These are phyloP conservation scores for Sympetrum striolatum DNA, from an alignment of 2,888 invertebrate species.

Conservation along the genomic window DNA sequence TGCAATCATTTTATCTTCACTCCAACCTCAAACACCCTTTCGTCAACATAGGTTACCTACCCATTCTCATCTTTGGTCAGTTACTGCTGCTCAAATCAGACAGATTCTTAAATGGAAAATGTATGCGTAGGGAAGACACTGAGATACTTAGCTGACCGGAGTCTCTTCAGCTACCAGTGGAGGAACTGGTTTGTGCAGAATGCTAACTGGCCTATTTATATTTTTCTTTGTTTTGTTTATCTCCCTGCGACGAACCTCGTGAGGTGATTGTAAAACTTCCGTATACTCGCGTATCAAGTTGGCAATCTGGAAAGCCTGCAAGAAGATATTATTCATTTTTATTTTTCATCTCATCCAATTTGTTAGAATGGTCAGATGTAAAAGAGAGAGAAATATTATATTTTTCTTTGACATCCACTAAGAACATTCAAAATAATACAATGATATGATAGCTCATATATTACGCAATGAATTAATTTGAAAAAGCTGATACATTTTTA, in stretches of 20 bases:
- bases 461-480: too few relatives aligned
- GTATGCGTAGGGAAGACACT: not conserved
- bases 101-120: not conserved
- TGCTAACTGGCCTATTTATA: slow-evolving; percentile 62
- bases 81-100: not conserved
- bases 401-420: too few relatives aligned
- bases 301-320: slow-evolving; percentile 91
- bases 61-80: not conserved
- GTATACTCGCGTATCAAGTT: slow-evolving; percentile 90
- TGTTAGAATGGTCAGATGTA: too few relatives aligned
- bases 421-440: too few relatives aligned
- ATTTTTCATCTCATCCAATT: not conserved
- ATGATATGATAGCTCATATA: too few relatives aligned
- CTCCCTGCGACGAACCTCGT: slow-evolving; percentile 57
- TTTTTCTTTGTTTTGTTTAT: slow-evolving; percentile 48
- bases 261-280: slow-evolving; percentile 67
- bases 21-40: not conserved
- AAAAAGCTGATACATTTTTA: too few relatives aligned
- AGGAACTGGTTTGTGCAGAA: slow-evolving; percentile 64
- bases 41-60: not conserved
- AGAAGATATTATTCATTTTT: slow-evolving; percentile 48
- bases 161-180: slow-evolving; percentile 41
- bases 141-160: slow-evolving; percentile 17
- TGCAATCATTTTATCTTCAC: not conserved
- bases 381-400: too few relatives aligned